These are phyloP conservation scores for Dendrolimus punctatus DNA, from an alignment of 1,140 invertebrate genomes.

Conservation along the genomic window DNA sequence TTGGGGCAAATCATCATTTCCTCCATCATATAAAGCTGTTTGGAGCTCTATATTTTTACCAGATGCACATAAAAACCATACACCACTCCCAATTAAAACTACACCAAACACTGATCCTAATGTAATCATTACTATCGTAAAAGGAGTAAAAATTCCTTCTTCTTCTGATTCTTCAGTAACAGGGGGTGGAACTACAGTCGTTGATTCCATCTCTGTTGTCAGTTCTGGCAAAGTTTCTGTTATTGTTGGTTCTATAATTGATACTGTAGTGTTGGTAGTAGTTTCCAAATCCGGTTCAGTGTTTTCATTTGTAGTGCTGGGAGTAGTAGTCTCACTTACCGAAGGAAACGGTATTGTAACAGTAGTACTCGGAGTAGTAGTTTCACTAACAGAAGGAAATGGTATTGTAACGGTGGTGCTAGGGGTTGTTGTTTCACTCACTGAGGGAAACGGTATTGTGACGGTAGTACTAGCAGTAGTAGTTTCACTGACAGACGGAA, in stretches of 20 bases:
- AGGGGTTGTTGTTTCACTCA: no score
- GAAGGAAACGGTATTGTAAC: no score
- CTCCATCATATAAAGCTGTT: no score
- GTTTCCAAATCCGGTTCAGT: slow-evolving; percentile 1
- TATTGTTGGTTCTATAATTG: slow-evolving; percentile 1
- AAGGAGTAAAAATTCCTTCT: background rate
- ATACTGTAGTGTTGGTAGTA: slow-evolving; percentile 1
- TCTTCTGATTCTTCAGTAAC: background rate
- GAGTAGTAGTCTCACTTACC: no score
- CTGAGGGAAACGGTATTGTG: no score
- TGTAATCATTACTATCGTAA: slow-evolving; percentile 2
- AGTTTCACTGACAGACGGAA: no score
- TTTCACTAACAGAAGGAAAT: no score
- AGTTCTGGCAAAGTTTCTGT: background rate
- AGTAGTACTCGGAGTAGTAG: no score
- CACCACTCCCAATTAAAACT: background rate
- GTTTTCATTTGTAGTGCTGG: background rate
- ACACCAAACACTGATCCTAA: slow-evolving; percentile 4
- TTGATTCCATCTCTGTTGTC: background rate
- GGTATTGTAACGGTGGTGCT: no score
- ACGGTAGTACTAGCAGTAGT: no score
- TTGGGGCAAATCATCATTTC: no score
- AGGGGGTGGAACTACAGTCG: background rate
- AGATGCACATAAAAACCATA: background rate
- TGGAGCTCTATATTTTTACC: background rate